Conservation (phyloP, 2,797 vertebrate genomes). For the Poecilia gillii region DNA sequence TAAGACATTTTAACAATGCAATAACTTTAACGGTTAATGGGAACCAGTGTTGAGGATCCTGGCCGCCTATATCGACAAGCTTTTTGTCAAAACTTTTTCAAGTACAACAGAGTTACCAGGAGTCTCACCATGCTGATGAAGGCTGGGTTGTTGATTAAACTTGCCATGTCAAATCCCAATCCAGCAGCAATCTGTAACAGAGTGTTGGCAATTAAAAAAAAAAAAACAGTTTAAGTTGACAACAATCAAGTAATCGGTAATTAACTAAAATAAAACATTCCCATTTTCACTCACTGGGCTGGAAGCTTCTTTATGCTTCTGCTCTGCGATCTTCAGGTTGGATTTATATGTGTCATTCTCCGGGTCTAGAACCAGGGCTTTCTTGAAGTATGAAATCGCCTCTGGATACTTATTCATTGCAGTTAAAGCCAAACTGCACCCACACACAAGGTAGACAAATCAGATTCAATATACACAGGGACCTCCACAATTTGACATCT, state of each 20-base stretch:
- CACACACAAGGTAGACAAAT: background rate
- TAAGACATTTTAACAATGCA: constrained; percentile 5
- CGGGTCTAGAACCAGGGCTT: constrained; percentile 94
- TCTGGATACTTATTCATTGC: constrained; percentile 95
- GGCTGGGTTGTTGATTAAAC: constrained; percentile 98
- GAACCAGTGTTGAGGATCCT: background rate
- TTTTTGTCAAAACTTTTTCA: background rate
- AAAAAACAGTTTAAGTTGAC: background rate
- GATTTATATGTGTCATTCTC: constrained; percentile 98
- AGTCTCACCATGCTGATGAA: constrained; percentile 98
- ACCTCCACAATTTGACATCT: background rate
- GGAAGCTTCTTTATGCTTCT: constrained; percentile 92
- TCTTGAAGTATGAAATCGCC: constrained; percentile 94
- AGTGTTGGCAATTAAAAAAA: background rate
- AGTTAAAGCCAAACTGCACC: constrained; percentile 89
- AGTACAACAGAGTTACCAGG: background rate
- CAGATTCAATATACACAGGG: background rate
- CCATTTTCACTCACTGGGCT: constrained; percentile 88
- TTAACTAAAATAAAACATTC: background rate
- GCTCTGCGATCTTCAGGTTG: constrained; percentile 96
- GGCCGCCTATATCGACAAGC: background rate
- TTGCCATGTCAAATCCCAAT: constrained; percentile 97
- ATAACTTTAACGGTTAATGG: constrained; percentile 36
- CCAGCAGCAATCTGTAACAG: constrained; percentile 89
- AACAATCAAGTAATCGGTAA: background rate